phyloP scores from a whole-genome alignment of 2,888 invertebrate species.

The Taphrorychus bicolor region DNA sequence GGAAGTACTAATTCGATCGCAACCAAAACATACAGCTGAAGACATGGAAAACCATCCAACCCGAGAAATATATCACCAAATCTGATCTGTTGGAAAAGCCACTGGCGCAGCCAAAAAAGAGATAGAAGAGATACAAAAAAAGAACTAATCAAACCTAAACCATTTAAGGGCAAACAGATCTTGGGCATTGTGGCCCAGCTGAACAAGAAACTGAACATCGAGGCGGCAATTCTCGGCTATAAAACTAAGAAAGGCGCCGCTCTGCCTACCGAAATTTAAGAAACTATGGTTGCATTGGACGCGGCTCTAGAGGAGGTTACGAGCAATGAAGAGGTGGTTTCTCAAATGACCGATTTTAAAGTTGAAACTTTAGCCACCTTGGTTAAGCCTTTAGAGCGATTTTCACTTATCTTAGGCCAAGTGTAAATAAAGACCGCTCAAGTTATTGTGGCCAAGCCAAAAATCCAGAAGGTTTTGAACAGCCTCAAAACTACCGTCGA shows the following conservation, averaged over 20 bases:
- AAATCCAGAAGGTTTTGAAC: constrained; percentile 37
- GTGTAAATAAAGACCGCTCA: constrained; percentile 24
- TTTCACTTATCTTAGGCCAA: background rate
- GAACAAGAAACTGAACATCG: constrained; percentile 38
- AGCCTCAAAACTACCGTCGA: constrained; percentile 40
- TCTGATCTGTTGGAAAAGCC: background rate
- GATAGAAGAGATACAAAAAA: too few relatives aligned
- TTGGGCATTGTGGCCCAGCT: constrained; percentile 31
- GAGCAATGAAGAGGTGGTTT: background rate
- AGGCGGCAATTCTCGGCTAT: constrained; percentile 22
- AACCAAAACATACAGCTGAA: too few relatives aligned
- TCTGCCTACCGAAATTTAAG: constrained; percentile 17
- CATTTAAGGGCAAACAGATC: constrained; percentile 27
- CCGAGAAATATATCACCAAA: too few relatives aligned
- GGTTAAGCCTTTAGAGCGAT: constrained; percentile 14
- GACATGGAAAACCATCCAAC: too few relatives aligned
- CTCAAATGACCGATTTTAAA: constrained; percentile 2
- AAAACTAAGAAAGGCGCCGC: constrained; percentile 18
- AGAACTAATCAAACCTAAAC: too few relatives aligned
- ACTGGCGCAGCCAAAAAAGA: too few relatives aligned
- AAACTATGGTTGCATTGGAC: background rate
- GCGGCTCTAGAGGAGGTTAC: constrained; percentile 1
- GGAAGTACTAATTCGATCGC: too few relatives aligned
- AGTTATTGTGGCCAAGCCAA: constrained; percentile 33
- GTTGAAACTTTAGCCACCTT: constrained; percentile 1